Conservation (phyloP, 2,888 invertebrate genomes). For the Leucophora obtusa region DNA sequence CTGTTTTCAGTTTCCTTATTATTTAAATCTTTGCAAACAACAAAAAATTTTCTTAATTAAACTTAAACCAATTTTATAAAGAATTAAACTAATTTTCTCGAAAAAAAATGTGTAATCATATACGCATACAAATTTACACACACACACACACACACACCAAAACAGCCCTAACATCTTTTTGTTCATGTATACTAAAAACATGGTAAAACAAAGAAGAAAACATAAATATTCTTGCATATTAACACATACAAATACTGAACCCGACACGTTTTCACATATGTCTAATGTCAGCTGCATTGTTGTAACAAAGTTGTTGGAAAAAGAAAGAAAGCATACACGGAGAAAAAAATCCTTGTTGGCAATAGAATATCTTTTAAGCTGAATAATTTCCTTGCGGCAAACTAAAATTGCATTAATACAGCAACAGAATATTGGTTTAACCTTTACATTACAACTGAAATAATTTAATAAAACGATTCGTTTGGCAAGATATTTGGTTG, state of each 20-base stretch:
- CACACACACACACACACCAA: background rate
- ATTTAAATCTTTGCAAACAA: conserved; percentile 37
- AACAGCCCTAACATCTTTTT: conserved; percentile 10
- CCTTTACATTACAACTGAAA: too few relatives aligned
- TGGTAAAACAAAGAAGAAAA: background rate
- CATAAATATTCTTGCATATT: conserved; percentile 45
- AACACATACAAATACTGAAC: conserved; percentile 52
- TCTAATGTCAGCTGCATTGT: conserved; percentile 61
- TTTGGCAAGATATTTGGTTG: too few relatives aligned
- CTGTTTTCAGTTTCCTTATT: background rate
- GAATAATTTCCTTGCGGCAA: too few relatives aligned
- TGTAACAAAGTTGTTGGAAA: conserved; percentile 49
- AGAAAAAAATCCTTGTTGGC: background rate
- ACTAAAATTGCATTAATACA: too few relatives aligned
- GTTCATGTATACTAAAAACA: background rate
- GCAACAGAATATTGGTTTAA: too few relatives aligned
- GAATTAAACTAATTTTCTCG: conserved; percentile 53
- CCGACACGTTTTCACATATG: conserved; percentile 61
- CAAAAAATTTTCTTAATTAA: conserved; percentile 51
- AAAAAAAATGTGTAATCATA: background rate
- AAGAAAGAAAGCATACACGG: conserved; percentile 20
- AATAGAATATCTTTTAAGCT: too few relatives aligned
- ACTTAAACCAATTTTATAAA: conserved; percentile 53
- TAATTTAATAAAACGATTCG: too few relatives aligned
- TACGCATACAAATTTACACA: background rate